A percentile compares a stretch with the other conserved stretches of the same genome.
These are phyloP conservation scores for Bombylius discolor DNA, from an alignment of 2,888 invertebrate genomes.

Conservation along the genomic window DNA sequence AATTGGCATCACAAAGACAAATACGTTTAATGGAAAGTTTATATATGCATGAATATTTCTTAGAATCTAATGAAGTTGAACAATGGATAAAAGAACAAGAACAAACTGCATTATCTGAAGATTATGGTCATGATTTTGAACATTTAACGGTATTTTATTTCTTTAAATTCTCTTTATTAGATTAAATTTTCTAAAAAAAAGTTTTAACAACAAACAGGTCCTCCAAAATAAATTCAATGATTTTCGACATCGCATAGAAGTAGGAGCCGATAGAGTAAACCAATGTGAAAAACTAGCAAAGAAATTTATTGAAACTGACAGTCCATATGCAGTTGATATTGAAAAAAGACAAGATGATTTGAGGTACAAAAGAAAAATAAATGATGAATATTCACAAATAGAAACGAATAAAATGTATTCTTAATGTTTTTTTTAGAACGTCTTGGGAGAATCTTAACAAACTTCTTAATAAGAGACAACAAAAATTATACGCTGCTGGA, in stretches of 20 bases:
- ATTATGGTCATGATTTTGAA: conserved; percentile 90
- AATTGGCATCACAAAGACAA: conserved; percentile 64
- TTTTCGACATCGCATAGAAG: conserved; percentile 78
- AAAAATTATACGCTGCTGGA: conserved; percentile 82
- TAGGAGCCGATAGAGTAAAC: conserved; percentile 78
- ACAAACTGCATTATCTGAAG: conserved; percentile 78
- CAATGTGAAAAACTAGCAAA: conserved; percentile 83
- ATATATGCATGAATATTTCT: conserved; percentile 79
- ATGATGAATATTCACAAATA: too few relatives aligned
- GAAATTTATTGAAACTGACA: conserved; percentile 72
- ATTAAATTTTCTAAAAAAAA: conserved; percentile 6
- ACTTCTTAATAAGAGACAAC: conserved; percentile 73
- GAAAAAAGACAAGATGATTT: conserved; percentile 76
- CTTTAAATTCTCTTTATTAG: neutral
- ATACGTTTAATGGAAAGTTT: conserved; percentile 82
- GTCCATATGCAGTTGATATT: conserved; percentile 73
- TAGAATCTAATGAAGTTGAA: conserved; percentile 80
- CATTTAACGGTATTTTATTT: conserved; percentile 55
- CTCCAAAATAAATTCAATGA: conserved; percentile 86
- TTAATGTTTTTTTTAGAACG: conserved; percentile 39
- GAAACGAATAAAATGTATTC: too few relatives aligned
- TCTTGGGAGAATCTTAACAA: conserved; percentile 82
- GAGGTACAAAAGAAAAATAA: conserved; percentile 44
- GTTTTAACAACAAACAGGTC: conserved; percentile 38
- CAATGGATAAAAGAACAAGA: conserved; percentile 87